Base-by-base conservation (phyloP, 2,888 invertebrate species). In the Elmis aenea region DNA sequence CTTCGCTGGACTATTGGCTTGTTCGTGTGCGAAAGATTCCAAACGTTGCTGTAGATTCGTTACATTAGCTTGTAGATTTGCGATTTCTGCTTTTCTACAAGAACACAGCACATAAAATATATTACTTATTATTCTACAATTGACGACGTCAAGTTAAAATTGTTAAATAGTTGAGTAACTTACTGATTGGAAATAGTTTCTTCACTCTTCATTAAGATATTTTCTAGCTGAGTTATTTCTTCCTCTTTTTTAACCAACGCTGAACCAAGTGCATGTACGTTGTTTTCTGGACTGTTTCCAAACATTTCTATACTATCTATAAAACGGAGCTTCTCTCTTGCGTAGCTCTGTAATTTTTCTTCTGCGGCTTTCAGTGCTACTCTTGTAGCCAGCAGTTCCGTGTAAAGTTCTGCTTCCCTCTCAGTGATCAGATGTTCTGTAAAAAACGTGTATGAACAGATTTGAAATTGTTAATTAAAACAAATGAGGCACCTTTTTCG, bases 1-100 rank as follows among this genome's bases (percentile, higher is more conserved):
- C 30, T 57, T 54, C 8, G 57, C 37, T 2, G 50, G 49, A 11
- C 54, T 52, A 5, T 39, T 42, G 13, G 26, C 33, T 6, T 29
- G 10, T 4, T 42, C 32, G 5, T 41, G 29, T 1, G 33, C 32
- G 6, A 13, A 3, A 8, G 12, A n/a, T 5, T 38, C 30, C 16
- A 61, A 52, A 1, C 56, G 48, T 10, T 58, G 54, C 27, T 59
- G 54, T 13, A 65, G 42, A 28, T 60, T 55, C 5, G 54, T 50
- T 10, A 61, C 48, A 31, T 59, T 59, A 1, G 53, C 53, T 9
- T 49, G 52, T 2, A 60, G 34, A 18, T 52, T 54, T 3, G 56
- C 44, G 13, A 61, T 53, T 39, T 57, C 56, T 9, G 57, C 42
- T 14, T 56, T 55, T 26, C 59, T 60, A 22, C 9, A 46, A 42